Evolutionary conservation across 2,113 vertebrate genomes (phyloP), one percentile per base, ranked within the genome.

Genomic region (Ivindomyrus marchei): DNA sequence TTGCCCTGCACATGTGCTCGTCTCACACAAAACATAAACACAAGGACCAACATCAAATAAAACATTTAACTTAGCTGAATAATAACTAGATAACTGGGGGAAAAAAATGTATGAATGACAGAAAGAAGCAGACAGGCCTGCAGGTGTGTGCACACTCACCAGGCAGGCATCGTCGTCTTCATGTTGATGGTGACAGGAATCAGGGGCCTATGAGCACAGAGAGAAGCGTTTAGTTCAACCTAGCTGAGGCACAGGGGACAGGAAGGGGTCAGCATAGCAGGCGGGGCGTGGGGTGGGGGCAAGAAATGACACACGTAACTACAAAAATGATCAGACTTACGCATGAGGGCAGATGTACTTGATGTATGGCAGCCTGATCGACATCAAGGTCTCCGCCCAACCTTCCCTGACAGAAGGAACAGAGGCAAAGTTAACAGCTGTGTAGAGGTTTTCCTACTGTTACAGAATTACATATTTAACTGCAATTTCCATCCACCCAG

Each of bases 271-370:
- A 52, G 24, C 24, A 21, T n/a, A 56, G 47, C 27, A 52, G 15
- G 24, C 3, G 1, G 27, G 27, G 49, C 4, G 11, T 13, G 10
- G 39, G 11, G 46, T 13, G 83, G 24, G 15, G 13, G 56, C 56
- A 58, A 58, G 21, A 7, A 58, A 1, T 9, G 56, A 62, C 53
- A 56, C 53, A 6, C 24, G 56, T 0, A 62, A 62, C 56, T n/a
- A 13, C n/a, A 27, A 66, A 89, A 47, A n/a, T n/a, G n/a, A 45
- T 31, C 3, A 88, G 91, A 98, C 98, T 98, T 93, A 99, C 98
- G 98, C 98, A 3, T 99, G 97, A 91, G 98, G 98, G 92, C 98
- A 99, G 93, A 99, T 99, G 91, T 98, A 98, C 90, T 99, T 99
- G 94, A 99, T 96, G 0, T 99, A 96, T 92, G 98, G 97, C 90